These are phyloP conservation scores for Speoplatyrhinus poulsoni DNA, from an alignment of 2,113 vertebrate species.

Conservation along the genomic window DNA sequence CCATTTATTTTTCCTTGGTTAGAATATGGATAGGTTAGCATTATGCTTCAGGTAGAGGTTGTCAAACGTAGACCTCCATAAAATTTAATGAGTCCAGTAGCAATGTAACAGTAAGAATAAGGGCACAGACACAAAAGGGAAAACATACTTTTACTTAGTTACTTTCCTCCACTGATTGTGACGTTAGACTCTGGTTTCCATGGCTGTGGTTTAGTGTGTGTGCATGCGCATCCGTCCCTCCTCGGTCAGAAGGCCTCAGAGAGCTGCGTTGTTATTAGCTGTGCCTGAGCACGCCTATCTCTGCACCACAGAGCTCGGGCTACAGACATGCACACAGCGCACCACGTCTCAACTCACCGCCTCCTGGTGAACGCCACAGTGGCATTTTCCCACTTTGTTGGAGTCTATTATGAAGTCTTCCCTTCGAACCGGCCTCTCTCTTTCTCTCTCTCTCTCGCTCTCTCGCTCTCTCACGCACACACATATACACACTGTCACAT, in stretches of 20 bases:
- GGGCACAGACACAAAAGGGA: neutral
- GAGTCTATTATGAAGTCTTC: conserved; percentile 47
- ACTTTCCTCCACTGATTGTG: too few species aligned
- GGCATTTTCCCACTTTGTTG: conserved; percentile 54
- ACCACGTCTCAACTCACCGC: conserved; percentile 35
- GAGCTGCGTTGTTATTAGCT: conserved; percentile 48
- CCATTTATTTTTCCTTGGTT: too few species aligned
- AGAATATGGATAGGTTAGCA: too few species aligned
- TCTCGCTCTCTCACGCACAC: too few species aligned
- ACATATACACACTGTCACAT: neutral
- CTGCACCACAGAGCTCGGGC: conserved; percentile 23
- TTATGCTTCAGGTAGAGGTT: too few species aligned
- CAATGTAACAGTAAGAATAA: neutral
- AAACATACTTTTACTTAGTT: neutral
- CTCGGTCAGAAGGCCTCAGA: conserved; percentile 27
- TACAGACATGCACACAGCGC: conserved; percentile 7
- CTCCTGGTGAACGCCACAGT: conserved; percentile 43
- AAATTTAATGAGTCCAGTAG: neutral
- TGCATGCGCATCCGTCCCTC: conserved; percentile 21
- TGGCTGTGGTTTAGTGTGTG: conserved; percentile 5
- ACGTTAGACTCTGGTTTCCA: neutral
- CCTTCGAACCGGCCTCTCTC: conserved; percentile 2
- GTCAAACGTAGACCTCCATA: too few species aligned
- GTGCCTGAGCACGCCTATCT: conserved; percentile 51
- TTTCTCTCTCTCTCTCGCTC: too few species aligned